Conservation (phyloP, 2,113 vertebrate species). For the Elephas maximus region DNA sequence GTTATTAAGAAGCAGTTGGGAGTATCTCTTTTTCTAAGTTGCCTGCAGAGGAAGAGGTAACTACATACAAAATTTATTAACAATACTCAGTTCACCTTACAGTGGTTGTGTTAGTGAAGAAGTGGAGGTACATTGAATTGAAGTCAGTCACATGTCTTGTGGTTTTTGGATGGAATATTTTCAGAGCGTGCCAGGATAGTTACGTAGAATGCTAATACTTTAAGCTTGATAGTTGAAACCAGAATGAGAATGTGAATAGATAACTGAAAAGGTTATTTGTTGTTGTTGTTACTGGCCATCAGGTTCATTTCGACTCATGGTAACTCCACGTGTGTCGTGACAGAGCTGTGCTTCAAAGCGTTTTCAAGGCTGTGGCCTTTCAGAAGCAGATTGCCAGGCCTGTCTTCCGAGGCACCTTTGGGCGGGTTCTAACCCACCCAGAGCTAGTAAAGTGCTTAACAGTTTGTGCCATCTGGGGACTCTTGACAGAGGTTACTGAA, state of each 20-base stretch:
- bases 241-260: conserved; percentile 1
- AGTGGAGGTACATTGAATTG: background rate
- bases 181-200: background rate
- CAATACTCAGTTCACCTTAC: background rate
- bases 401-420: background rate
- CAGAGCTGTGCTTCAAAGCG: background rate
- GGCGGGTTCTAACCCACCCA: background rate
- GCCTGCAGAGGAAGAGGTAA: background rate
- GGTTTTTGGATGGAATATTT: background rate
- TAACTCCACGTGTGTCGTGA: no score
- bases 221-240: background rate
- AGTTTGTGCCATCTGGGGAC: background rate
- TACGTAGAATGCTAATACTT: background rate
- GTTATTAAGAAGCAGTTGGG: background rate
- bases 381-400: background rate
- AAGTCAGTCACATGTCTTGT: background rate
- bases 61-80: background rate
- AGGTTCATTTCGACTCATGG: background rate
- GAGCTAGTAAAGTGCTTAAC: background rate
- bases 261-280: conserved; percentile 28
- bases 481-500: background rate
- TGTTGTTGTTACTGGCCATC: background rate
- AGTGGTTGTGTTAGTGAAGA: conserved; percentile 1
- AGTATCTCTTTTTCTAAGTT: background rate
- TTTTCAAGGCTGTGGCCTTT: background rate